Evolutionary conservation across 2,113 vertebrate genomes (phyloP).

Genomic region (Falco punctatus): DNA sequence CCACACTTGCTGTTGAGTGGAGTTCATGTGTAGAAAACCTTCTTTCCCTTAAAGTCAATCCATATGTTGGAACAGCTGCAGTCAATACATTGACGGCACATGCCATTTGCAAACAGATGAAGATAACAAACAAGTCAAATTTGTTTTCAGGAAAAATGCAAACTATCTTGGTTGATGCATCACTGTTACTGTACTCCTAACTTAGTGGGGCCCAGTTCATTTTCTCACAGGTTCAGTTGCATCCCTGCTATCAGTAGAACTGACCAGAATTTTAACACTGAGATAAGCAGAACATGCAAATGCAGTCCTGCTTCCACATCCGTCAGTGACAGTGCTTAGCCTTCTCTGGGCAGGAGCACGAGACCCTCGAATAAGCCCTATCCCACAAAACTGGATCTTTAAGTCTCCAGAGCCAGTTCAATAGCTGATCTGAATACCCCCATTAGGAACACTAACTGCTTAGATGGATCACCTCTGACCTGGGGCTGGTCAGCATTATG

Average conservation of each 20-base stretch:
- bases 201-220: background rate
- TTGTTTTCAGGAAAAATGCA: background rate
- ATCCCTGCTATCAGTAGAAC: background rate
- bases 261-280: background rate
- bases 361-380: background rate
- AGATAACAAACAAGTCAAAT: background rate
- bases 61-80: background rate
- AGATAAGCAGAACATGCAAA: background rate
- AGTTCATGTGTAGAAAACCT: background rate
- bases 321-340: background rate
- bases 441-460: background rate
- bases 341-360: background rate
- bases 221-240: background rate
- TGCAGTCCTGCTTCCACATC: background rate
- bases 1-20: background rate
- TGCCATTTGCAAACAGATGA: background rate
- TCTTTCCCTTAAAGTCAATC: background rate
- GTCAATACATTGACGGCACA: background rate
- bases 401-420: background rate
- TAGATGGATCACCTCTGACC: background rate
- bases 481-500: accelerated
- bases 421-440: background rate
- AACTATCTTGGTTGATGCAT: background rate
- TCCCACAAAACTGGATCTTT: background rate
- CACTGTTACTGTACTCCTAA: accelerated